Evolutionary conservation across 2,888 invertebrate genomes (phyloP).

Genomic region (Drosophila merina): DNA sequence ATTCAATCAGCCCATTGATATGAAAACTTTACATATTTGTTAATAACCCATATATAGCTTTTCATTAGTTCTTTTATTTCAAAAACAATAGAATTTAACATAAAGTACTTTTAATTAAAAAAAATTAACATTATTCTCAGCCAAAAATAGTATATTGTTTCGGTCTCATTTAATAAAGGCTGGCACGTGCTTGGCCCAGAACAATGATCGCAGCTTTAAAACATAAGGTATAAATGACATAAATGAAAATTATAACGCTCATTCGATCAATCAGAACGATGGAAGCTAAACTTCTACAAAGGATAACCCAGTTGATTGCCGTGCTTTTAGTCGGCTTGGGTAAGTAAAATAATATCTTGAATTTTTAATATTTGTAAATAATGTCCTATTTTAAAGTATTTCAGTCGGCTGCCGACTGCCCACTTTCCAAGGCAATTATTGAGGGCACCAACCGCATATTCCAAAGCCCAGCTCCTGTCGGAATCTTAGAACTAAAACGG

Average conservation of each 20-base stretch:
- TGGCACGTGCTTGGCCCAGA: slow-evolving; percentile 2
- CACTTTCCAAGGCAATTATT: slow-evolving; percentile 26
- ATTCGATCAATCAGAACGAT: slow-evolving; percentile 7
- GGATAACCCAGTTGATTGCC: slow-evolving; percentile 7
- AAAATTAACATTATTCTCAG: not conserved
- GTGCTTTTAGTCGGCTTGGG: slow-evolving; percentile 29
- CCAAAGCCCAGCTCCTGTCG: slow-evolving; percentile 13
- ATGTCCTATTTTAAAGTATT: slow-evolving; percentile 3
- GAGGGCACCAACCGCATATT: slow-evolving; percentile 46
- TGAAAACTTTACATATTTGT: too few species aligned
- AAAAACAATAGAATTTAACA: not conserved
- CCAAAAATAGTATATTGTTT: slow-evolving; percentile 18
- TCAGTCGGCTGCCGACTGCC: slow-evolving; percentile 25
- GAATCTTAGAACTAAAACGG: slow-evolving; percentile 17
- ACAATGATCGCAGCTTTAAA: slow-evolving; percentile 3
- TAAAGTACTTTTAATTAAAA: not conserved
- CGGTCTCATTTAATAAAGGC: not conserved
- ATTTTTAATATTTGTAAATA: not conserved
- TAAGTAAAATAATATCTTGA: not conserved
- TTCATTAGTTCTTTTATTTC: too few species aligned
- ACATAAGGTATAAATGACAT: not conserved
- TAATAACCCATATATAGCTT: too few species aligned
- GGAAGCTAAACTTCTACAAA: slow-evolving; percentile 17
- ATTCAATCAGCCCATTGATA: too few species aligned
- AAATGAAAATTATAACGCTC: slow-evolving; percentile 3